phyloP scores from a whole-genome alignment of 2,113 vertebrate genomes.

The Tympanuchus pallidicinctus region DNA sequence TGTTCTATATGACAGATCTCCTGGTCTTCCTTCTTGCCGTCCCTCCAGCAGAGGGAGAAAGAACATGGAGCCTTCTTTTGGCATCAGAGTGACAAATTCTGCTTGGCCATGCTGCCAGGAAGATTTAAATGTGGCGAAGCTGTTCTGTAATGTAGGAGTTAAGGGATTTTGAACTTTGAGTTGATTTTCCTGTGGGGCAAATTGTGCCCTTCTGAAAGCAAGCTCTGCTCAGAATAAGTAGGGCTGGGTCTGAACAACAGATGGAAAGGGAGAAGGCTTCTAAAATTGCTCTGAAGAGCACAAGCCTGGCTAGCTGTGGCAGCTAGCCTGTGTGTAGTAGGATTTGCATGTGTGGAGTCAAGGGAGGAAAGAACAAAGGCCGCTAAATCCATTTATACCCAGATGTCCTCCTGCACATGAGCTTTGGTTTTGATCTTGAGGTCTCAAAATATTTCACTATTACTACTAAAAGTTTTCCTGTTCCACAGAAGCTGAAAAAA shows the following conservation, averaged over 20 bases:
- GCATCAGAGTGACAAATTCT: neutral
- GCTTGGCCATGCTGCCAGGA: rapidly evolving
- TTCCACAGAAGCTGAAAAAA: neutral
- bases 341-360: neutral
- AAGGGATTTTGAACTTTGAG: neutral
- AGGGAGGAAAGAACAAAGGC: neutral
- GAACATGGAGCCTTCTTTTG: neutral
- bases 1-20: neutral
- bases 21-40: neutral
- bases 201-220: neutral
- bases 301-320: neutral
- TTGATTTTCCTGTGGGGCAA: neutral
- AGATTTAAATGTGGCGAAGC: neutral
- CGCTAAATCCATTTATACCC: neutral
- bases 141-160: rapidly evolving
- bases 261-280: neutral
- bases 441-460: neutral
- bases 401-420: neutral
- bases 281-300: constrained; percentile 3
- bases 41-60: neutral
- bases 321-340: neutral
- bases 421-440: neutral
- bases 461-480: neutral
- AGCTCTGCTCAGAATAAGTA: neutral
- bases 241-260: neutral